A percentile compares a stretch with the other conserved stretches of the same genome.
These are phyloP conservation scores for Pangasius mekongensis DNA, from an alignment of 2,797 vertebrate species.

Conservation along the genomic window DNA sequence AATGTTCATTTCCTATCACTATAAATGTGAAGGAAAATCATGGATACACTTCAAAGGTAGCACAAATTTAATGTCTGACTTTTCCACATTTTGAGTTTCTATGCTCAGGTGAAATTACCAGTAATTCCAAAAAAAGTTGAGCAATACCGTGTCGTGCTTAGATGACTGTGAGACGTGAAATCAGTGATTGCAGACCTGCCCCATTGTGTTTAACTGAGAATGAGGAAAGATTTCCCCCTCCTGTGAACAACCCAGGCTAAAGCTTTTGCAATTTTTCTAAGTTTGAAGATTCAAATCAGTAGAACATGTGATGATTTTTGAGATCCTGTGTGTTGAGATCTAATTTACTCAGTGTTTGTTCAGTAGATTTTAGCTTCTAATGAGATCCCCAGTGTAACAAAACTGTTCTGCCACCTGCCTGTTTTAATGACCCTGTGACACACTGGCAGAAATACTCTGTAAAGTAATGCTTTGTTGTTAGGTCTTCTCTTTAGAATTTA, in stretches of 20 bases:
- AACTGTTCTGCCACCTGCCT: neutral
- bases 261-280: neutral
- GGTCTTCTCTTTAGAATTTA: neutral
- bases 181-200: neutral
- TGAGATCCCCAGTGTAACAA: neutral
- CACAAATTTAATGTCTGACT: neutral
- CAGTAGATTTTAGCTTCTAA: constrained; percentile 13
- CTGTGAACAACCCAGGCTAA: neutral
- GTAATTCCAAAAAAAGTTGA: neutral
- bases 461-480: neutral
- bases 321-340: neutral
- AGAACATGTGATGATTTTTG: constrained; percentile 22
- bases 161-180: neutral
- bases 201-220: neutral
- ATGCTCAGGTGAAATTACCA: neutral
- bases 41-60: neutral
- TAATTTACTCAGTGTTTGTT: neutral
- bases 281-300: constrained; percentile 41
- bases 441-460: neutral
- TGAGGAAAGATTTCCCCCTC: neutral
- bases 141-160: neutral
- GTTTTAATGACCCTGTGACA: neutral
- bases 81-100: constrained; percentile 5
- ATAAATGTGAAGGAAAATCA: neutral
- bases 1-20: neutral